These are phyloP conservation scores for Thaumatotibia leucotreta DNA, from an alignment of 1,140 invertebrate species.

Conservation along the genomic window DNA sequence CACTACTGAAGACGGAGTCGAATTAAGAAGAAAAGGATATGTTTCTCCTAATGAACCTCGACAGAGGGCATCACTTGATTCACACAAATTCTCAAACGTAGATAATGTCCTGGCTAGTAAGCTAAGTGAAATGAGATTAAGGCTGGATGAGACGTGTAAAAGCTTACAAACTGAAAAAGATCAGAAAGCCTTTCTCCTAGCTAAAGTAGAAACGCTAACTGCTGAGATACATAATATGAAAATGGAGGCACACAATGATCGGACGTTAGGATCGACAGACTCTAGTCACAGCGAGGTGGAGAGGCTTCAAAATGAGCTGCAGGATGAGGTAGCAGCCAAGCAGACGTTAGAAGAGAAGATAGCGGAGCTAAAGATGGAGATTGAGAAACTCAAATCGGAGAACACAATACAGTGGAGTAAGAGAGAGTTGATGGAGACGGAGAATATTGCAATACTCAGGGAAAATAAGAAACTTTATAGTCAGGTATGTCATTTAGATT, in stretches of 20 bases:
- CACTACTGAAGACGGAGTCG: constrained; percentile 57
- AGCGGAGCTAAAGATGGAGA: constrained; percentile 88
- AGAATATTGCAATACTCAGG: constrained; percentile 90
- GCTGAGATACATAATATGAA: constrained; percentile 58
- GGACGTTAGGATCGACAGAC: constrained; percentile 63
- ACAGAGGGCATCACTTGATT: constrained; percentile 62
- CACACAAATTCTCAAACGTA: constrained; percentile 65
- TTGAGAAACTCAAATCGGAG: constrained; percentile 91
- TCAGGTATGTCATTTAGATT: constrained; percentile 83
- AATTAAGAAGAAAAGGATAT: constrained; percentile 58
- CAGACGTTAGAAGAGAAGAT: constrained; percentile 77
- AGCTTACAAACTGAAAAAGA: constrained; percentile 63
- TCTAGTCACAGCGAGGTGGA: constrained; percentile 71
- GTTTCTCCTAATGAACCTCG: constrained; percentile 50
- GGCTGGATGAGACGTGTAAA: constrained; percentile 60
- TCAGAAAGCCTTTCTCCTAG: constrained; percentile 55
- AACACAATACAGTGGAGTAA: constrained; percentile 96
- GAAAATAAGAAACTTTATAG: constrained; percentile 92
- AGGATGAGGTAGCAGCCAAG: constrained; percentile 67
- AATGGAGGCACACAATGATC: constrained; percentile 53
- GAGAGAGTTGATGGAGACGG: constrained; percentile 91
- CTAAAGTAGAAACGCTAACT: constrained; percentile 60
- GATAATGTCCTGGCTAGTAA: constrained; percentile 63
- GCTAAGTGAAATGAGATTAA: constrained; percentile 55
- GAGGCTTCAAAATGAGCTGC: constrained; percentile 64